Evolutionary conservation across 2,797 vertebrate species (phyloP), one percentile per base, ranked within the genome.

Genomic region (Gymnoscopelus microlampas): DNA sequence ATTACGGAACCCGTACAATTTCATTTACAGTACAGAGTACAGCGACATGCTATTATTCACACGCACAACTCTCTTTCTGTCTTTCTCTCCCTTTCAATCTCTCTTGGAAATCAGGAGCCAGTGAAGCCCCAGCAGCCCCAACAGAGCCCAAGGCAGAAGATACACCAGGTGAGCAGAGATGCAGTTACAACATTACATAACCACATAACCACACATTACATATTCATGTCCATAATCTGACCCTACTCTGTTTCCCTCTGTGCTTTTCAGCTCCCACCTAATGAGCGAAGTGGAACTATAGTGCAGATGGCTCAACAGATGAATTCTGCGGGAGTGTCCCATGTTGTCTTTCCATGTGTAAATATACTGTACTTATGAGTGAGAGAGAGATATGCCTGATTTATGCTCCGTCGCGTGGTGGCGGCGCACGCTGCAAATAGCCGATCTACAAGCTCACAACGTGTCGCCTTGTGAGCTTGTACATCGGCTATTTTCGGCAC

Each of bases 211-310:
- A 8, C 8, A 44, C 39, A 44, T 44, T 44, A 9, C 9, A 44
- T 44, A 44, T 44, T 44, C 9, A 44, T 44, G 39, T 44, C 39
- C 39, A 44, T 44, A 44, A 44, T 44, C 39, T 44, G 39, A 44
- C 39, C 39, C 7, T 8, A 10, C 39, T 44, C 39, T 1, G 0
- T n/a, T 60, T 50, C 19, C 9, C 26, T 54, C 3, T 76, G 60
- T 83, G 5, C 63, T 60, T 77, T 88, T 59, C 83, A 94, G 92
- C 79, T 63, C 65, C 90, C 67, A 82, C 65, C 90, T 66, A 82
- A 65, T 62, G 84, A 92, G 69, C 89, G 84, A 87, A 26, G 65
- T 54, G 35, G 23, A 49, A 55, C 53, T 53, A 7, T 59, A 44
- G 39, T 57, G 15, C 9, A 59, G 71, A 55, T 3, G 56, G 70